phyloP scores from a whole-genome alignment of 2,113 vertebrate species.

The Xenopus laevis region DNA sequence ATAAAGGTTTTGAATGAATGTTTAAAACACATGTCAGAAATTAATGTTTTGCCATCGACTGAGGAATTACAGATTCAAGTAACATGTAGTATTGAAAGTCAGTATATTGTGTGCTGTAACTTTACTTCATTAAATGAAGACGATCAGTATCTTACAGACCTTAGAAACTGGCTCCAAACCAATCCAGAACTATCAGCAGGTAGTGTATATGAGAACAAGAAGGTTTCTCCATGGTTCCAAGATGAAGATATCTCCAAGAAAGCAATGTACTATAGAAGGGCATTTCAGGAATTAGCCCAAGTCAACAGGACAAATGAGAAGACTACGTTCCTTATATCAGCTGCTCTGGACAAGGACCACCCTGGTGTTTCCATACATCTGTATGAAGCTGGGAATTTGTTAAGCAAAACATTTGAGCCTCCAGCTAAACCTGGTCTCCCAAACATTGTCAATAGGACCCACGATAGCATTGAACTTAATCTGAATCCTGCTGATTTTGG shows the following conservation, averaged over 20 bases:
- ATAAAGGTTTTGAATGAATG: slow-evolving; percentile 8
- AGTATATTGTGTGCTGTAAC: slow-evolving; percentile 35
- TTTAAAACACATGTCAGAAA: neutral
- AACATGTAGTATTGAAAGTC: neutral
- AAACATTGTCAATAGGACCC: accelerated
- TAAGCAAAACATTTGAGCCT: slow-evolving; percentile 25
- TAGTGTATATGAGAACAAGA: neutral
- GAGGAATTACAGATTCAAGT: neutral
- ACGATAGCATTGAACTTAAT: slow-evolving; percentile 7
- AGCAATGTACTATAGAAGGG: neutral
- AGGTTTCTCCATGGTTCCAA: neutral
- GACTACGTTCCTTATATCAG: slow-evolving; percentile 21
- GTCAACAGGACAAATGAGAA: neutral
- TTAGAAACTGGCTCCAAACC: slow-evolving; percentile 21
- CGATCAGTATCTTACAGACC: slow-evolving; percentile 34
- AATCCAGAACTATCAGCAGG: neutral
- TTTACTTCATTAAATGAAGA: slow-evolving; percentile 39
- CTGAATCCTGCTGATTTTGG: neutral
- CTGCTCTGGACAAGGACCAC: slow-evolving; percentile 4
- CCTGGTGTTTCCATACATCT: slow-evolving; percentile 32
- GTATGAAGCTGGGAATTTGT: slow-evolving; percentile 15
- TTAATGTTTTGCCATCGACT: neutral
- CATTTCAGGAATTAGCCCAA: neutral
- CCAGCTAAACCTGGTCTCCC: neutral
- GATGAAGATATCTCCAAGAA: too few relatives aligned